phyloP scores from a whole-genome alignment of 2,888 invertebrate species.

The Drosophila quasianomalipes region DNA sequence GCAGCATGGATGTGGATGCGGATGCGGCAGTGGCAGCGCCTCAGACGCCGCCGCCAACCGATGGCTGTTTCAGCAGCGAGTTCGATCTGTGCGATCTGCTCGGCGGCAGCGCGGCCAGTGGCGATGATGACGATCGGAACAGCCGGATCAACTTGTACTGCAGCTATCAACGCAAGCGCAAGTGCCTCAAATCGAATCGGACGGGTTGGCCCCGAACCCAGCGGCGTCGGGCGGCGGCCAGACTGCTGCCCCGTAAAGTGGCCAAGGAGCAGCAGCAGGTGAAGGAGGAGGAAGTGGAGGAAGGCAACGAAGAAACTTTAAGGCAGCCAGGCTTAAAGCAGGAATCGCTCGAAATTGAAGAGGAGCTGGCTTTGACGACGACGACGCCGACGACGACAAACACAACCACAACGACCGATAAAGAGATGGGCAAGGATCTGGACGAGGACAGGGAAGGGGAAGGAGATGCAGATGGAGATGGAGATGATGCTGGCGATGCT shows the following conservation, averaged over 20 bases:
- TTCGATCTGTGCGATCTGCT: conserved; percentile 82
- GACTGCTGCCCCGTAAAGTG: conserved; percentile 62
- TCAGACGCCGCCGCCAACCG: conserved; percentile 80
- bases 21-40: conserved; percentile 5
- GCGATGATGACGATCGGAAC: conserved; percentile 62
- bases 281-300: conserved; percentile 2
- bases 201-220: conserved; percentile 92
- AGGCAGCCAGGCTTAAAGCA: conserved; percentile 34
- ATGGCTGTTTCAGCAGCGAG: conserved; percentile 82
- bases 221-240: conserved; percentile 56
- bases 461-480: conserved; percentile 19
- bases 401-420: conserved; percentile 43
- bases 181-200: conserved; percentile 88
- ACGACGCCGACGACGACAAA: conserved; percentile 65
- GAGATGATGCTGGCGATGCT: conserved; percentile 30
- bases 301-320: not conserved
- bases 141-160: conserved; percentile 69
- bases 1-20: conserved; percentile 7
- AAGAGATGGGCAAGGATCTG: conserved; percentile 34
- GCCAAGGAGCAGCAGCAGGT: conserved; percentile 13
- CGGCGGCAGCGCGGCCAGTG: conserved; percentile 56
- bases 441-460: conserved; percentile 42
- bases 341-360: conserved; percentile 55
- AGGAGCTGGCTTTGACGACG: conserved; percentile 51
- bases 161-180: conserved; percentile 82